Evolutionary conservation across 2,797 vertebrate species (phyloP), one percentile per base, ranked within the genome.

Genomic region (Fringilla coelebs): DNA sequence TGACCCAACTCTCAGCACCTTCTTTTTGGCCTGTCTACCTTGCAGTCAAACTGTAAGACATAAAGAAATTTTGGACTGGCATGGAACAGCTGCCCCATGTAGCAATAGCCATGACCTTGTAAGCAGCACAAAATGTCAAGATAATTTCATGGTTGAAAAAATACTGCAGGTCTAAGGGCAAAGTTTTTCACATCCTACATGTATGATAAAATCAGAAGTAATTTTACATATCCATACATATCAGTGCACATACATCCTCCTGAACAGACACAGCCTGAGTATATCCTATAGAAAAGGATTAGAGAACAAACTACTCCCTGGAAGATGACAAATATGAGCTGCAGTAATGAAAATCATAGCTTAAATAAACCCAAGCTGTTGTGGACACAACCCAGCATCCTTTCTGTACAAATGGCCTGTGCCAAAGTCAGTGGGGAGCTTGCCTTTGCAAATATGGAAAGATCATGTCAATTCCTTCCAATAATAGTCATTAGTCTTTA

Each of bases 371-470:
- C 48, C 41, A 79, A 60, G 31, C 13, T 93, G 40, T 61, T 93
- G 67, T 73, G 49, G 43, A 49, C 29, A 66, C 40, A 85, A 21
- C 65, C 32, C 81, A 67, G 49, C 29, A 83, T 65, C 68, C 45
- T 77, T 92, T 80, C 82, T 43, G 57, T 52, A 40, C 28, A 57
- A 92, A 67, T 4, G 60, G 21, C 21, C 41, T 60, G 32, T 79
- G 84, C 61, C 87, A 93, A 89, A 93, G 70, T 55, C 89, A 78
- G 83, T 86, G 70, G 94, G 91, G 85, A 75, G 16, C 70, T 88
- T 86, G 85, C 80, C 79, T 95, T 89, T 94, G 60, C 43, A 96
- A 96, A 94, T 88, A 95, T 17, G 79, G 85, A 89, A 90, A 90
- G 86, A 92, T 87, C 71, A 92, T 74, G 93, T 91, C 88, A 94